These are phyloP conservation scores for Rhabdornis inornatus DNA, from an alignment of 2,113 vertebrate genomes.

Conservation along the genomic window DNA sequence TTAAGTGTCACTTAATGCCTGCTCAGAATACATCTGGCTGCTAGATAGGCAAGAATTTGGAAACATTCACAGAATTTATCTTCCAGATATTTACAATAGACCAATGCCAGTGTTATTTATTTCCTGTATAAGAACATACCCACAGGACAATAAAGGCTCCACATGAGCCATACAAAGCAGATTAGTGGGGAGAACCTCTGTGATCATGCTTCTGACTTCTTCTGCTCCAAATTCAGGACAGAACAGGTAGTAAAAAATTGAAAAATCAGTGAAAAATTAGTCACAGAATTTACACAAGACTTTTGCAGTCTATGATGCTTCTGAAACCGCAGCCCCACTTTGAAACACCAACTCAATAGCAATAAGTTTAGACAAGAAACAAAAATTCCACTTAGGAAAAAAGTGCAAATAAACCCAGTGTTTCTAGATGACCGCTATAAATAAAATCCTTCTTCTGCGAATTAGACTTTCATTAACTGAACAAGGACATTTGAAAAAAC, in stretches of 20 bases:
- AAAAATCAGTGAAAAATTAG: background rate
- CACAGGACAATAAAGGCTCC: background rate
- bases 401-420: background rate
- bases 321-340: background rate
- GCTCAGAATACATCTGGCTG: background rate
- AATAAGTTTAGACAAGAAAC: background rate
- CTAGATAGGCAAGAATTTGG: background rate
- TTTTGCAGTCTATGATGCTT: background rate
- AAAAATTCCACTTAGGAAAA: background rate
- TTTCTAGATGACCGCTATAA: background rate
- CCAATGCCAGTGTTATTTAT: background rate
- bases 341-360: background rate
- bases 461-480: background rate
- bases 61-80: background rate
- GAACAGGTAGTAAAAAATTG: background rate
- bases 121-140: background rate
- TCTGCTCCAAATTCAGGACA: background rate
- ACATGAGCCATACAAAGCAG: background rate
- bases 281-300: background rate
- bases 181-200: background rate
- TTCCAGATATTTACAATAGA: background rate
- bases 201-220: background rate
- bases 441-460: background rate
- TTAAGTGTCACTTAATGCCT: background rate
- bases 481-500: background rate